These are phyloP conservation scores for Bombylius major DNA, from an alignment of 2,888 invertebrate genomes.

Conservation along the genomic window DNA sequence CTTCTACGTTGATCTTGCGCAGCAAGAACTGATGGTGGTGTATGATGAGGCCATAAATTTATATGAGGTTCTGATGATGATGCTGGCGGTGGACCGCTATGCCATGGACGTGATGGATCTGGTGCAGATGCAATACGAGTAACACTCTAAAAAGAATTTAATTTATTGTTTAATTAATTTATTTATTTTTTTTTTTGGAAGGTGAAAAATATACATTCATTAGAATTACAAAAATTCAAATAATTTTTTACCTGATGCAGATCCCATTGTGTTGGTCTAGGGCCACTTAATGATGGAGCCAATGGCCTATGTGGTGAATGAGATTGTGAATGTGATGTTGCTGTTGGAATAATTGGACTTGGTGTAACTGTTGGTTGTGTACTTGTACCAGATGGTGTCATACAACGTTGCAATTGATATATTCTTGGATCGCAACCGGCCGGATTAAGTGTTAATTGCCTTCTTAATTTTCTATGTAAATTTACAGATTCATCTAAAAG, in stretches of 20 bases:
- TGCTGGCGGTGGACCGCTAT: slow-evolving; percentile 31
- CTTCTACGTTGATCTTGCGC: slow-evolving; percentile 54
- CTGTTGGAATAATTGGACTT: slow-evolving; percentile 9
- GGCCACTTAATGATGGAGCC: slow-evolving; percentile 19
- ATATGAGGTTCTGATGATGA: slow-evolving; percentile 53
- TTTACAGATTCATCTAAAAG: slow-evolving; percentile 39
- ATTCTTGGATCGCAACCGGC: slow-evolving; percentile 57
- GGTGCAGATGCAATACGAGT: slow-evolving; percentile 65
- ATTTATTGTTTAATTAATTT: neutral
- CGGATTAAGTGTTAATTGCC: slow-evolving; percentile 74
- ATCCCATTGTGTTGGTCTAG: slow-evolving; percentile 19
- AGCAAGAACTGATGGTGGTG: slow-evolving; percentile 12
- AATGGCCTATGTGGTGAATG: slow-evolving; percentile 21
- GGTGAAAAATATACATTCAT: too few relatives aligned
- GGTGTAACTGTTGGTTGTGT: slow-evolving; percentile 20
- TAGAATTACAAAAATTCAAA: too few relatives aligned
- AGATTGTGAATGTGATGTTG: slow-evolving; percentile 15
- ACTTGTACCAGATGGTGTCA: slow-evolving; percentile 11
- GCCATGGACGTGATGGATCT: slow-evolving; percentile 45
- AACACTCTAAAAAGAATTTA: slow-evolving; percentile 38
- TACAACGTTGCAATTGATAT: slow-evolving; percentile 31
- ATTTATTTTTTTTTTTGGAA: neutral
- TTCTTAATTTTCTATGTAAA: slow-evolving; percentile 63
- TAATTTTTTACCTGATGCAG: slow-evolving; percentile 16
- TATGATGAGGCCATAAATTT: slow-evolving; percentile 38